phyloP scores from a whole-genome alignment of 2,888 invertebrate genomes.

The Deladenus siricidicola region DNA sequence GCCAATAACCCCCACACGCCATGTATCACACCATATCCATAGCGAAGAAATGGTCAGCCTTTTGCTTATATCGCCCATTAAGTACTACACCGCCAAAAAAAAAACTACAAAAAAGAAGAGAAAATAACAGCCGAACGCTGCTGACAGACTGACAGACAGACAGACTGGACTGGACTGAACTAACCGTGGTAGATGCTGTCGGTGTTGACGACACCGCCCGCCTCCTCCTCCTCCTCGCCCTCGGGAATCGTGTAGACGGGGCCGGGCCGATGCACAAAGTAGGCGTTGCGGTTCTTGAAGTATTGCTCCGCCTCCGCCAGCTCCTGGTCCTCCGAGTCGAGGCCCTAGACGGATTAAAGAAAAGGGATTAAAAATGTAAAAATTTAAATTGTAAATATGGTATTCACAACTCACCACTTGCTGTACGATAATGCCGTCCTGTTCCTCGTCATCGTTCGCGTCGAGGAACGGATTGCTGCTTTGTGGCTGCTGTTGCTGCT shows the following conservation, averaged over 20 bases:
- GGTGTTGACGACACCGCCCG: conserved; percentile 28
- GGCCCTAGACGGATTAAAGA: conserved; percentile 4
- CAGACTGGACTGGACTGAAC: too few species aligned
- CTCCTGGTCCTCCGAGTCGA: conserved; percentile 38
- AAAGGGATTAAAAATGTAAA: not conserved
- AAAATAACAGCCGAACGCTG: too few species aligned
- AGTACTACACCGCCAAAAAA: too few species aligned
- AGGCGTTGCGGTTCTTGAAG: conserved; percentile 24
- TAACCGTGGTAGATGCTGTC: conserved; percentile 37
- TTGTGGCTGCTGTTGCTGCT: conserved; percentile 9
- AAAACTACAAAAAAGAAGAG: too few species aligned
- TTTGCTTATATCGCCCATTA: too few species aligned
- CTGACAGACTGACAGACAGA: too few species aligned
- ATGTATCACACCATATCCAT: too few species aligned
- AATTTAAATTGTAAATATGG: not conserved
- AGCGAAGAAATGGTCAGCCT: too few species aligned
- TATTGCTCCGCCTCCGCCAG: conserved; percentile 36
- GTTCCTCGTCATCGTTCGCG: conserved; percentile 24
- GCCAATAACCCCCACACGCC: too few species aligned
- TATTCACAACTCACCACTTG: conserved; percentile 23
- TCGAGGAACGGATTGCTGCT: conserved; percentile 43
- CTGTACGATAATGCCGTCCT: conserved; percentile 31
- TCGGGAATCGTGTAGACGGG: conserved; percentile 54
- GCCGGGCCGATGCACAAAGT: conserved; percentile 42
- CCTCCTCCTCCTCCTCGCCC: conserved; percentile 46